Evolutionary conservation across 37 sponge, comb jelly and placozoan genomes (phyloP), one percentile per base, ranked within the genome.

Genomic region (Petrosia ficiformis): DNA sequence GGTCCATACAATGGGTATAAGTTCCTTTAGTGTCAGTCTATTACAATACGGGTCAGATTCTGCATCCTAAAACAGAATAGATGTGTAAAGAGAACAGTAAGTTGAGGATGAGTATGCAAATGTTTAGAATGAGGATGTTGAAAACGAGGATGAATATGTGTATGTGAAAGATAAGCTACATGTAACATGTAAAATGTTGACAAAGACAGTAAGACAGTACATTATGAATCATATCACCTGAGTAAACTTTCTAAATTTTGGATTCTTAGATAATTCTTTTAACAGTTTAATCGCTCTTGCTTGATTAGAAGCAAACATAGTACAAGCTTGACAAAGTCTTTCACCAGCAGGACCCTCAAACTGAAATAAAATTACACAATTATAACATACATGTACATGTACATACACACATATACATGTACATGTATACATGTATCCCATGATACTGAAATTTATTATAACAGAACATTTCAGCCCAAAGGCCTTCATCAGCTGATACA

Each of bases 231-330:
- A 44, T 2, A 57, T 38, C 42, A 89, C 89, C 63, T 75, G 81
- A n/a, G 85, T 42, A 73, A 90, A 90, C 19, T 42, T 36, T 54
- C 61, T 73, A 65, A 90, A 85, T 67, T 73, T 68, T 90, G 87
- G 61, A 81, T 77, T 57, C 61, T 75, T 68, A 66, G 81, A 87
- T 78, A 85, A 21, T 85, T 78, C 82, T 76, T 34, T 82, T 52
- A 84, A 57, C 8, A 84, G 78, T 39, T 54, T 80, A 2, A 80
- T 86, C 8, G 86, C 86, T 57, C 56, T 78, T 26, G 79, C 73
- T 67, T 90, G 90, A 59, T 90, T 90, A 38, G 90, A 77, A 30
- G 90, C 86, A 81, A 84, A 90, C 73, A 85, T 72, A 1, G 90
- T 75, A 59, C 86, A 90, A 1, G 90, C 86, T 1, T 90, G 75